Evolutionary conservation across 1,140 invertebrate genomes (phyloP).

Genomic region (Pachypsylla venusta): DNA sequence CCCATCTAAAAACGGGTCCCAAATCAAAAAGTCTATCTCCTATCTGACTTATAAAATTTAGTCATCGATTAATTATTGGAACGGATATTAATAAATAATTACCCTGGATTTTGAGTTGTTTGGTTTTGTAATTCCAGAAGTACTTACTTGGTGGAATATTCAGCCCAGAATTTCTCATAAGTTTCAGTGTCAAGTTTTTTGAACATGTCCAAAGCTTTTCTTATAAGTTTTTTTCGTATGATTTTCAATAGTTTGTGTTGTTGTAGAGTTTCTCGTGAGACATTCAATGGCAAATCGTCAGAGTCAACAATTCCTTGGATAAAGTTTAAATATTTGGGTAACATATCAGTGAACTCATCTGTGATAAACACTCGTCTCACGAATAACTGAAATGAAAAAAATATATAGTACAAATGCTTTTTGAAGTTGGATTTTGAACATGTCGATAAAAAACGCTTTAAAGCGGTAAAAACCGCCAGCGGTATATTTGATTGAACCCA

Average conservation of each 20-base stretch:
- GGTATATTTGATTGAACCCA: no score
- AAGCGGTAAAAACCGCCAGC: no score
- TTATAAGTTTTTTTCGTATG: constrained; percentile 96
- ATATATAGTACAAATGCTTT: no score
- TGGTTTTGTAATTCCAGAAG: no score
- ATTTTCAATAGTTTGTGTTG: constrained; percentile 98
- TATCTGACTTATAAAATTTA: no score
- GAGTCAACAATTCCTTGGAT: constrained; percentile 94
- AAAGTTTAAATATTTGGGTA: constrained; percentile 95
- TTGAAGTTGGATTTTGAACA: no score
- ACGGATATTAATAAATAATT: no score
- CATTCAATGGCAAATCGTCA: constrained; percentile 97
- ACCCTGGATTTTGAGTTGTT: no score
- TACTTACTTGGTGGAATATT: constrained; percentile 90
- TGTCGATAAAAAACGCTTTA: no score
- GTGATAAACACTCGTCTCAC: constrained; percentile 97
- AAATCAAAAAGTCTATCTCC: no score
- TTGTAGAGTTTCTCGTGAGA: constrained; percentile 94
- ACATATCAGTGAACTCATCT: constrained; percentile 98
- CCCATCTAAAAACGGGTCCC: no score
- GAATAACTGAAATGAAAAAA: constrained; percentile 46
- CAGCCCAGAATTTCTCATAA: constrained; percentile 95
- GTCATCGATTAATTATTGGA: no score
- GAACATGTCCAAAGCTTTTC: constrained; percentile 95
- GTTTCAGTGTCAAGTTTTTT: constrained; percentile 90